Evolutionary conservation across 1,140 invertebrate genomes (phyloP), one percentile per base, ranked within the genome.

Genomic region (Drosophila sproati): DNA sequence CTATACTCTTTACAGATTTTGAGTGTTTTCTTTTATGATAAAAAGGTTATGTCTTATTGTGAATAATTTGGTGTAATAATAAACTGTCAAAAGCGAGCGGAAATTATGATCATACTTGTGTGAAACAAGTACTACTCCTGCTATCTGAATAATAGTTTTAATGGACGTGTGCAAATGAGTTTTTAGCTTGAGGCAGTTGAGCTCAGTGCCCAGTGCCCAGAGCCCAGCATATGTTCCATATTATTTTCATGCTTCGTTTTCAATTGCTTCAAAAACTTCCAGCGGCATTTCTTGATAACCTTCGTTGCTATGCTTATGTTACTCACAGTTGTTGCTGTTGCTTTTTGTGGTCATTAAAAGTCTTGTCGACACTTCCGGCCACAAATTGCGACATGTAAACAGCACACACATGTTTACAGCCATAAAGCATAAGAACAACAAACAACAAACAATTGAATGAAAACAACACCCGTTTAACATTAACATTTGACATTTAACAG

Each of bases 371-470:
- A 66, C 83, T 83, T 87, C 83, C 83, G 83, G 83, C 75, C 67
- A 54, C 64, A 83, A 78, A 86, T 73, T 61, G 69, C 60, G 73
- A 55, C 83, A 80, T 88, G 83, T 87, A 87, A 87, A 88, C 83
- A 43, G 5, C 39, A 41, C 8, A 88, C 77, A 87, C 77, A 80
- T 88, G 83, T 82, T 88, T 86, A 88, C 76, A 85, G 61, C 67
- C 61, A 77, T 67, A 70, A 69, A 69, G 67, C 37, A 50, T 60
- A 54, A 52, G 28, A 77, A 69, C 45, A 68, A 79, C 32, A 76
- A 80, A 20, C 39, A 71, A 72, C 67, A 47, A 54, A 52, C 28
- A 77, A 39, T 10, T 66, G 62, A 59, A 20, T 47, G 57, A 60
- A 35, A 5, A 47, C 48, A 66, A 67, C 43, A 72, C 48, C 28